Percentiles rank a stretch among this genome's conserved stretches.
Evolutionary conservation across 2,888 invertebrate species (phyloP).

Genomic region (Strigamia maritima): DNA sequence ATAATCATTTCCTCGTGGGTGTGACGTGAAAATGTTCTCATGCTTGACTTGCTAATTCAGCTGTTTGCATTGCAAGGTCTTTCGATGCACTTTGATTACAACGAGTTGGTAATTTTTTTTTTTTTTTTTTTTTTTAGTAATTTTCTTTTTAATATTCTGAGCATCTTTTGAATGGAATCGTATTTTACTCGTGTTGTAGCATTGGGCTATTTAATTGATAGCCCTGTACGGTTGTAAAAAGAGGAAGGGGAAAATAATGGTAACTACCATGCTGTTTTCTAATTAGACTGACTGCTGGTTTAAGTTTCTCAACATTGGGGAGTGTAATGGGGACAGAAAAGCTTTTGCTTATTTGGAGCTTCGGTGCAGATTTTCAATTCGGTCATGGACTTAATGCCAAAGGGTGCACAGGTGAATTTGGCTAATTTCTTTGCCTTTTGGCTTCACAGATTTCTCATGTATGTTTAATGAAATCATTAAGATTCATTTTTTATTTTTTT

Average conservation of each 20-base stretch:
- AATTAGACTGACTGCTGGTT: background rate
- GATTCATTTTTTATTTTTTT: background rate
- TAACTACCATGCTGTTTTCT: background rate
- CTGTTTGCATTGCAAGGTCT: background rate
- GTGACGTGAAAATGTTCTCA: background rate
- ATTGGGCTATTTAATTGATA: no score
- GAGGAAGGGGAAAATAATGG: background rate
- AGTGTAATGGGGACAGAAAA: background rate
- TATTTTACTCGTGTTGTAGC: no score
- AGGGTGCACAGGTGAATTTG: slow-evolving; percentile 22
- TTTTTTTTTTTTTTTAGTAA: no score
- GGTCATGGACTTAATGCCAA: slow-evolving; percentile 22
- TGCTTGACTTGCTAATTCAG: background rate
- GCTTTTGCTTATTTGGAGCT: slow-evolving; percentile 1
- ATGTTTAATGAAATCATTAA: background rate
- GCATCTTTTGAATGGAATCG: no score
- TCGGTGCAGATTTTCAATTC: background rate
- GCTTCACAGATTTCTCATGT: slow-evolving; percentile 12
- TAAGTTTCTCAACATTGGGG: background rate
- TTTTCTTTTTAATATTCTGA: no score
- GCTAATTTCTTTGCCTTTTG: background rate
- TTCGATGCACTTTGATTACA: background rate
- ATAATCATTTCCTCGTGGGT: background rate
- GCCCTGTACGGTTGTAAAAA: background rate
- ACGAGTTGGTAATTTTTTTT: background rate